These are phyloP conservation scores for Pavo muticus DNA, from an alignment of 2,113 vertebrate species.

Conservation along the genomic window DNA sequence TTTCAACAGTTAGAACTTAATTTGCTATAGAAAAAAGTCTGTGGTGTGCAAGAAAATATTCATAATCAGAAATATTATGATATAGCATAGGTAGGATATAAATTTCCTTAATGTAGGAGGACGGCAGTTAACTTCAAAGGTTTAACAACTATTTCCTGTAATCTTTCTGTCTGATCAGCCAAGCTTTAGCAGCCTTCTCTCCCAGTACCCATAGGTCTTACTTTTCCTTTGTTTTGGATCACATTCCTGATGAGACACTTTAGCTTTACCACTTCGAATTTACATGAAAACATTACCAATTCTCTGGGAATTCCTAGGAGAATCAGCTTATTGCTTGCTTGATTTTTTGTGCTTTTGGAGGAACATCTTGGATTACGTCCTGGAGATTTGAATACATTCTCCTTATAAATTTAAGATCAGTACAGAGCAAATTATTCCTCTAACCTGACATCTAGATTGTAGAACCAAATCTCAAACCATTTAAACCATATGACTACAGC, in stretches of 20 bases:
- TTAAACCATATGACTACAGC: background rate
- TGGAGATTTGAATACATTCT: background rate
- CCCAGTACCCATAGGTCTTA: background rate
- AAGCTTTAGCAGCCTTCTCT: background rate
- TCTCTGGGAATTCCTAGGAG: background rate
- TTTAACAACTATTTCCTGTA: background rate
- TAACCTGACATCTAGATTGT: background rate
- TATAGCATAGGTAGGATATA: background rate
- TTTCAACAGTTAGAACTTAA: background rate
- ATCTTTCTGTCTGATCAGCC: background rate
- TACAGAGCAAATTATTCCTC: background rate
- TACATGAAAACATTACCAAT: background rate
- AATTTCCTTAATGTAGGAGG: background rate
- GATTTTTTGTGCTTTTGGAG: background rate
- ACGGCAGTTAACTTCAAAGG: background rate
- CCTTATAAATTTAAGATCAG: background rate
- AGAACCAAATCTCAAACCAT: background rate
- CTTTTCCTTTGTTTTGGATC: background rate
- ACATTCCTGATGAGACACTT: background rate
- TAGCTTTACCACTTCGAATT: background rate
- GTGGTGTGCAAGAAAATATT: background rate
- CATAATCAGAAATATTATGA: background rate
- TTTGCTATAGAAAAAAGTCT: background rate
- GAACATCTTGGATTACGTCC: background rate
- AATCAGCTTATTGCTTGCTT: background rate